These are phyloP conservation scores for Acanthopleura granulata DNA, from an alignment of 2,888 invertebrate species.

Conservation along the genomic window DNA sequence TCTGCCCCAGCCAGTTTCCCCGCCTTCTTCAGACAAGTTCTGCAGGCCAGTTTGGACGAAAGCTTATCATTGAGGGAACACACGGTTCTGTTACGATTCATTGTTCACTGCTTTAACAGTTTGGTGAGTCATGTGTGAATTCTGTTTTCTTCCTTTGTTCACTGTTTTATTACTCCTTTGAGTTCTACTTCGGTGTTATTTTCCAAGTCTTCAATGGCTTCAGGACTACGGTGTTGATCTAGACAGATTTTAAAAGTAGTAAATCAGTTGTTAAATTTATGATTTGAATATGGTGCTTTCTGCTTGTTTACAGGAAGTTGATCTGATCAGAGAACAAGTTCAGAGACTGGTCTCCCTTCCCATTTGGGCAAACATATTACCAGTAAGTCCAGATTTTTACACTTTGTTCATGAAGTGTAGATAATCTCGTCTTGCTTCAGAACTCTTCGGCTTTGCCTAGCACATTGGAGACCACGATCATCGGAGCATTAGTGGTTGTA, in stretches of 20 bases:
- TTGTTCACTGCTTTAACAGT: slow-evolving; percentile 97
- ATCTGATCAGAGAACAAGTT: slow-evolving; percentile 91
- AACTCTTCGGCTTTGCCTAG: too few species aligned
- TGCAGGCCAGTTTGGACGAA: slow-evolving; percentile 76
- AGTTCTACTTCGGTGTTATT: too few species aligned
- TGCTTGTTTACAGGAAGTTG: slow-evolving; percentile 78
- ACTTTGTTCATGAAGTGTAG: slow-evolving; percentile 21
- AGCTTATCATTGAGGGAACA: slow-evolving; percentile 78
- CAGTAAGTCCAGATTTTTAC: too few species aligned
- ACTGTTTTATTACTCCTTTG: background rate
- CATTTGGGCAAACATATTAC: slow-evolving; percentile 87
- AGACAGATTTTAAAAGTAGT: too few species aligned
- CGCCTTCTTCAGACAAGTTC: slow-evolving; percentile 65
- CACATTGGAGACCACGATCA: too few species aligned
- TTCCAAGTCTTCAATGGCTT: too few species aligned
- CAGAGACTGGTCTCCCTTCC: slow-evolving; percentile 91
- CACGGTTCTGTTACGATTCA: slow-evolving; percentile 88
- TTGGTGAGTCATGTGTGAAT: slow-evolving; percentile 76
- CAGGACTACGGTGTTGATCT: too few species aligned
- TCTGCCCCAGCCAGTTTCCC: slow-evolving; percentile 76
- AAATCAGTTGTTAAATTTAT: too few species aligned
- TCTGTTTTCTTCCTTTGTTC: background rate
- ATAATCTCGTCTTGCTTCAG: too few species aligned
- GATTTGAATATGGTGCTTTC: too few species aligned
- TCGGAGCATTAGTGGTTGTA: too few species aligned